Conservation (phyloP, 2,888 invertebrate species). For the Drosophila histrio region DNA sequence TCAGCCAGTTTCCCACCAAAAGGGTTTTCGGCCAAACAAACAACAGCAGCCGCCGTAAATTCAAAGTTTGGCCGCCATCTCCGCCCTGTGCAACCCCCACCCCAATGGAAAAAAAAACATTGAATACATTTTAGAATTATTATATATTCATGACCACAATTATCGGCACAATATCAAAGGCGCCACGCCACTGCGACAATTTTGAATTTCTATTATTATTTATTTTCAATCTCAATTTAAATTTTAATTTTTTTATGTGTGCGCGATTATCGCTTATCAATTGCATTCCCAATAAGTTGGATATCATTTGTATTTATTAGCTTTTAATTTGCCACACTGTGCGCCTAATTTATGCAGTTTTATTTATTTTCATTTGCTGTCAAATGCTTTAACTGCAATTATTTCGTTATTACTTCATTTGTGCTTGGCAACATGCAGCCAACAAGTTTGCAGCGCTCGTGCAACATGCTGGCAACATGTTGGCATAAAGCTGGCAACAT, state of each 20-base stretch:
- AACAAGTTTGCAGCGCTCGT: constrained; percentile 59
- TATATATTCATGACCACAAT: constrained; percentile 75
- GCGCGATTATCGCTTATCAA: constrained; percentile 42
- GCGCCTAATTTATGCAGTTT: constrained; percentile 44
- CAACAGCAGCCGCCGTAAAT: constrained; percentile 17
- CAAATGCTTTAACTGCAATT: constrained; percentile 49
- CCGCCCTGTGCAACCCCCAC: constrained; percentile 11
- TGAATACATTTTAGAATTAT: constrained; percentile 38
- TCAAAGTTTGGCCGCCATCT: constrained; percentile 14
- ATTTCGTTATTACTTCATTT: constrained; percentile 59
- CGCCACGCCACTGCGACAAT: constrained; percentile 29
- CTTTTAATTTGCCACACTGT: constrained; percentile 45
- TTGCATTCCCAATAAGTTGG: constrained; percentile 27
- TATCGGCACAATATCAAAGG: constrained; percentile 73
- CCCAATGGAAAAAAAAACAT: neutral
- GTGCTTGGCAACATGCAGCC: constrained; percentile 49
- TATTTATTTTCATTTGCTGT: constrained; percentile 45
- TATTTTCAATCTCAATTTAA: constrained; percentile 30
- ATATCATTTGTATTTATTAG: constrained; percentile 52
- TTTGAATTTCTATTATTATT: constrained; percentile 29
- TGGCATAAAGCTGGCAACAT: constrained; percentile 31
- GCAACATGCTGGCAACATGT: constrained; percentile 56
- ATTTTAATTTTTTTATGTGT: neutral
- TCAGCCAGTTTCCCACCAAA: constrained; percentile 72
- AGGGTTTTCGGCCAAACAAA: constrained; percentile 66